Evolutionary conservation across 2,888 invertebrate genomes (phyloP), one percentile per base, ranked within the genome.

Genomic region (Agelastica alni): DNA sequence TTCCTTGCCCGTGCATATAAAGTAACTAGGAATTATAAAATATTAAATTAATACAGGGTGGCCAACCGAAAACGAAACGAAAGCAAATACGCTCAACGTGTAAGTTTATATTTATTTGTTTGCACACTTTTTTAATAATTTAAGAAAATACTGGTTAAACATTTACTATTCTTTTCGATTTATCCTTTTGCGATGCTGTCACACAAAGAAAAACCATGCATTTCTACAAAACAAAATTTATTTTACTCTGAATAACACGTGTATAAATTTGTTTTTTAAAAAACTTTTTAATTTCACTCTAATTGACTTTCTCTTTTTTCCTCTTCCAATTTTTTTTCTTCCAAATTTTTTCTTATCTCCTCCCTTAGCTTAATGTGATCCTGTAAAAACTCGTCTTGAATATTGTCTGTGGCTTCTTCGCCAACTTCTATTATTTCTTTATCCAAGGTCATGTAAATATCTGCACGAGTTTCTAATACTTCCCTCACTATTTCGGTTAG

Each of bases 401-500:
- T 57, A 5, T 68, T 61, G 12, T 39, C 18, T 10, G 37, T 39
- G 49, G 70, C 71, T 47, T 70, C 69, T 34, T 61, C 68, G 17
- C 64, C 68, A 10, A 13, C 31, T 7, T 52, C 63, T 70, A 32
- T 3, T 6, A 45, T 12, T 13, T 41, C 41, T 32, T 49, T 49
- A 55, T 79, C 78, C 22, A 78, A 75, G 16, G 75, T 77, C 62
- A 77, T 78, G 75, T 84, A 83, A 61, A 84, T 79, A 71, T 84
- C 85, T 0, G 86, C 87, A 59, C 89, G 83, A 64, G 86, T 86
- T 71, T 88, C 87, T 69, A 91, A 81, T 69, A 91, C 89, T 75
- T 90, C 90, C 63, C 83, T 82, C 28, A 91, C 86, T 49, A 91
- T 88, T 71, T 88, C 90, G 85, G 89, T 86, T 45, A 95, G 81